A percentile compares a stretch with the other conserved stretches of the same genome.
Evolutionary conservation across 1,140 invertebrate genomes (phyloP).

Genomic region (Hyles vespertilio): DNA sequence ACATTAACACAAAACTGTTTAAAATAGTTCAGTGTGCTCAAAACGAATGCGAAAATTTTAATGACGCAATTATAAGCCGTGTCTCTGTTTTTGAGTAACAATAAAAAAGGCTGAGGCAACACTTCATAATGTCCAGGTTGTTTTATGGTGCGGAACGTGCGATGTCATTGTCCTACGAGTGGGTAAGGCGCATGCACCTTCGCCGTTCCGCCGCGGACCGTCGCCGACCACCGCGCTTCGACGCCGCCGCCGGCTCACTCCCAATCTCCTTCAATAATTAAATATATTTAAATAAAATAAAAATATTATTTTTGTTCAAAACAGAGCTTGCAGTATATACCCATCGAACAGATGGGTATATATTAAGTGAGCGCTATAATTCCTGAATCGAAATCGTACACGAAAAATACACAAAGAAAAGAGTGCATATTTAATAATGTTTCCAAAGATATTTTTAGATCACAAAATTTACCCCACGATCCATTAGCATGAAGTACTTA

Average conservation of each 20-base stretch:
- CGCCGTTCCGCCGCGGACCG: conserved; percentile 7
- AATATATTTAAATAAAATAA: no score
- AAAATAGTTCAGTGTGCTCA: conserved; percentile 31
- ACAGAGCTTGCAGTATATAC: no score
- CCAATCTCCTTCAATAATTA: background rate
- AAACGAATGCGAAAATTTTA: conserved; percentile 32
- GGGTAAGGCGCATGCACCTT: conserved; percentile 39
- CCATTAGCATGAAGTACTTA: conserved; percentile 21
- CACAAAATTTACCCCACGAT: conserved; percentile 14
- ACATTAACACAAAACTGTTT: conserved; percentile 2
- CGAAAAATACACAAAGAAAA: background rate
- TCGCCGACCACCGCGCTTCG: conserved; percentile 15
- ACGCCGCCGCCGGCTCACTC: conserved; percentile 14
- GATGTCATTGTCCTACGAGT: conserved; percentile 67
- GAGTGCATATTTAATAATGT: conserved; percentile 3
- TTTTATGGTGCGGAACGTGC: conserved; percentile 67
- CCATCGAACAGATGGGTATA: no score
- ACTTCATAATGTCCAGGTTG: conserved; percentile 56
- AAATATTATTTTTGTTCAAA: no score
- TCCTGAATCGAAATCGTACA: background rate
- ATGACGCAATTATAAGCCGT: conserved; percentile 41
- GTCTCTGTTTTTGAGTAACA: conserved; percentile 33
- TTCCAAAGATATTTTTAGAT: conserved; percentile 12
- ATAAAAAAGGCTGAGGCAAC: conserved; percentile 35
- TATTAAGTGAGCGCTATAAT: no score